Evolutionary conservation across 1,140 invertebrate species (phyloP), one percentile per base, ranked within the genome.

Genomic region (Drosophila oshimai): DNA sequence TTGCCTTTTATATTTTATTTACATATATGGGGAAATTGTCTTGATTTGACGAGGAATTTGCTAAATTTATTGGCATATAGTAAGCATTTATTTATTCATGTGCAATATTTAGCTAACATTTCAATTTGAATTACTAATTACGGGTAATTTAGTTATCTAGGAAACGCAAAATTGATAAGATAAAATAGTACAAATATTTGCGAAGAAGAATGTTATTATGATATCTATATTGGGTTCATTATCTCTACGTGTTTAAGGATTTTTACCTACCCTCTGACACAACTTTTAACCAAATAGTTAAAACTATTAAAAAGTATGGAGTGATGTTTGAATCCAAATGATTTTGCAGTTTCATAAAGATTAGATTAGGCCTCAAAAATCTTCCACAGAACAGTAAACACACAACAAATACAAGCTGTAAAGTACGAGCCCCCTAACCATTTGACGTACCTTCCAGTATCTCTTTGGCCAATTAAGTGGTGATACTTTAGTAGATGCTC

Each of bases 371-470:
- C 4, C 22, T 22, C 6, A 4, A 26, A 44, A 62, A 60, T 58
- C 53, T 62, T 62, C 58, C 58, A 60, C 17, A n/a, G 28, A 20
- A 41, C 22, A 17, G n/a, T 6, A 13, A 64, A 12, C 26, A 39
- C 6, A 13, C 28, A 39, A 41, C 13, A 22, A 62, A 46, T 17
- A 29, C 17, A 29, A 17, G 3, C 31, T 12, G 6, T 34, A 10
- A 13, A 18, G 31, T 62, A 64, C 61, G 42, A 64, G 57, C 42
- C 61, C 55, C 57, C 37, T n/a, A 26, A 24, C 12, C 0, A 13
- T 9, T 10, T 6, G 2, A 20, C 0, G 15, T 24, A 20, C 24
- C 20, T 20, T 7, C n/a, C 22, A 7, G 6, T 65, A 65, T 64
- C 18, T 65, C 15, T 49, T 39, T 64, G 2, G 2, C 26, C 18